These are phyloP conservation scores for Limanda limanda DNA, from an alignment of 2,113 vertebrate genomes.

Conservation along the genomic window DNA sequence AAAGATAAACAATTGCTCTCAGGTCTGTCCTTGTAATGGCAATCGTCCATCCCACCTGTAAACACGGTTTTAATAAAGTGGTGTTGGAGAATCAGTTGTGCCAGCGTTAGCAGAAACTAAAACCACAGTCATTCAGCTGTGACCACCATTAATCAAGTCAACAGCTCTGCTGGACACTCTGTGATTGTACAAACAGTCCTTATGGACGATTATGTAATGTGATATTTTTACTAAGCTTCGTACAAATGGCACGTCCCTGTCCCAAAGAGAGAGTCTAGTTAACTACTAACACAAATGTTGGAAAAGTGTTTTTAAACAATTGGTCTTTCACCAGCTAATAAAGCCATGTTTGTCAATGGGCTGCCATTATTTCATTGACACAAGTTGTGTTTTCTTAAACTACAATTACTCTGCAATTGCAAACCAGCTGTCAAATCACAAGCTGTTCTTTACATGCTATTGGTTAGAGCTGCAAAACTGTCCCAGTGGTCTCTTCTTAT, in stretches of 20 bases:
- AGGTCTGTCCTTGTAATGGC: neutral
- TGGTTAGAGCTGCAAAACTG: slow-evolving; percentile 30
- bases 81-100: neutral
- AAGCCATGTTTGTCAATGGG: slow-evolving; percentile 63
- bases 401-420: slow-evolving; percentile 74
- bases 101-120: slow-evolving; percentile 10
- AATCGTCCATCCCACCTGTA: neutral
- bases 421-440: slow-evolving; percentile 26
- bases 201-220: neutral
- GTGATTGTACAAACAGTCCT: slow-evolving; percentile 38
- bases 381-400: slow-evolving; percentile 72
- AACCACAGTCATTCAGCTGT: slow-evolving; percentile 27
- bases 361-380: slow-evolving; percentile 74
- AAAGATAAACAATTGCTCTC: neutral
- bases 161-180: slow-evolving; percentile 34
- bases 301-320: slow-evolving; percentile 63
- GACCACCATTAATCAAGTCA: slow-evolving; percentile 18
- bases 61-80: no score
- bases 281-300: slow-evolving; percentile 62
- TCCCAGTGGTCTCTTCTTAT: slow-evolving; percentile 41
- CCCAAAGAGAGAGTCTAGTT: slow-evolving; percentile 44
- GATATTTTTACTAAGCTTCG: slow-evolving; percentile 55
- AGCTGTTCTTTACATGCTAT: slow-evolving; percentile 32
- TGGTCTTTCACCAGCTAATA: slow-evolving; percentile 61
- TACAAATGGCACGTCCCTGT: slow-evolving; percentile 38